Evolutionary conservation across 2,113 vertebrate genomes (phyloP).

Genomic region (Lates calcarifer): DNA sequence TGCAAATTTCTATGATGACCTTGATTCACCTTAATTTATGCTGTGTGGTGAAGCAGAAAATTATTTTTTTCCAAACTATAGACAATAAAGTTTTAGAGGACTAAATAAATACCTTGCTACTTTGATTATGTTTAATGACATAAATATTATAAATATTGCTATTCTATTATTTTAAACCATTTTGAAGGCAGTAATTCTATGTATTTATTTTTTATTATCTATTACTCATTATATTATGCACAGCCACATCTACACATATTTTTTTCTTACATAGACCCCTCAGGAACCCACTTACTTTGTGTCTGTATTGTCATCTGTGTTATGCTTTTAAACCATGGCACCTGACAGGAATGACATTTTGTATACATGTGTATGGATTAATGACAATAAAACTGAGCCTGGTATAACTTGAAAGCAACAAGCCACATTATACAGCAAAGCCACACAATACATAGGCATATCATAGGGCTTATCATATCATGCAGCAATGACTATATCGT

Average conservation of each 20-base stretch:
- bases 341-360: constrained; percentile 2
- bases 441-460: not conserved
- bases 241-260: too few species aligned
- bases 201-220: too few species aligned
- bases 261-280: too few species aligned
- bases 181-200: too few species aligned
- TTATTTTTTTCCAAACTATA: too few species aligned
- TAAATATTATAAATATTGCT: not conserved
- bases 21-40: too few species aligned
- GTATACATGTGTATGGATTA: not conserved
- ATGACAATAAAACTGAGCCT: not conserved
- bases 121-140: not conserved
- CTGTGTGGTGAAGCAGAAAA: not conserved
- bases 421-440: not conserved
- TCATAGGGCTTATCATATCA: constrained; percentile 12
- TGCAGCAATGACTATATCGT: not conserved
- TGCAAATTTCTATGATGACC: too few species aligned
- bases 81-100: not conserved
- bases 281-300: not conserved
- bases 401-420: not conserved
- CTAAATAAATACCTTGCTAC: not conserved
- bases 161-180: too few species aligned
- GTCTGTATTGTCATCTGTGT: not conserved
- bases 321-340: too few species aligned
- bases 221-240: too few species aligned